Percentiles rank a stretch among this genome's conserved stretches.
phyloP scores from a whole-genome alignment of 2,113 vertebrate species.

The Planiliza haematocheilus region DNA sequence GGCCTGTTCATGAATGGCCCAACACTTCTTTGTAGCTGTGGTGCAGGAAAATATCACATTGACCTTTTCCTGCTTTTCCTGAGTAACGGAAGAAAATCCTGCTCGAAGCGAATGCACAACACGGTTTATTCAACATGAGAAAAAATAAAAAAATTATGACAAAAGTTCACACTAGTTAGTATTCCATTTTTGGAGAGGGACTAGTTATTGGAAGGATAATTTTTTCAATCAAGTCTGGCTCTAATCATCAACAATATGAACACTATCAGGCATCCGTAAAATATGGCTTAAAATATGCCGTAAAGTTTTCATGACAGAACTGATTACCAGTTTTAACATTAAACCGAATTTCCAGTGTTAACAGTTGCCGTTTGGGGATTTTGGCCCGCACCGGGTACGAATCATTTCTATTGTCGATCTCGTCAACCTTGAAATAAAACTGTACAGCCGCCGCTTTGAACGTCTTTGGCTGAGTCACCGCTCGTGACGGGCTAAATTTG shows the following conservation, averaged over 20 bases:
- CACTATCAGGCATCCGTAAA: not conserved
- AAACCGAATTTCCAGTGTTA: not conserved
- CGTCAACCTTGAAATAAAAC: constrained; percentile 3
- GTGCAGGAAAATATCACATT: constrained; percentile 8
- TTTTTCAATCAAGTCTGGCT: not conserved
- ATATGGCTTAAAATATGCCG: no score
- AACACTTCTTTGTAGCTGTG: not conserved
- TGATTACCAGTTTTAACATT: not conserved
- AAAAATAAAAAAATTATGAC: not conserved
- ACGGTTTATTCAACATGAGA: not conserved
- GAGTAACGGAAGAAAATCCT: not conserved
- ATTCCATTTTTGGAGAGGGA: not conserved
- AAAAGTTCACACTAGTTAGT: not conserved
- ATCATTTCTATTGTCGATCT: not conserved
- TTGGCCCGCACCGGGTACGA: not conserved
- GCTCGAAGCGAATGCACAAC: not conserved
- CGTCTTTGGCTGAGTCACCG: not conserved
- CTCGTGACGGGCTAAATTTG: not conserved
- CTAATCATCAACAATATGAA: no score
- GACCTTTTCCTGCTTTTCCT: not conserved
- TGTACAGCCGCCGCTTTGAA: constrained; percentile 11
- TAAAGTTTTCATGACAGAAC: not conserved
- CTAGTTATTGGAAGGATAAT: not conserved
- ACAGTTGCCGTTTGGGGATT: not conserved
- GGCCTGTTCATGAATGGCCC: not conserved